A percentile compares a stretch with the other conserved stretches of the same genome.
phyloP scores from a whole-genome alignment of 2,797 vertebrate species.

The Alfaro cultratus region DNA sequence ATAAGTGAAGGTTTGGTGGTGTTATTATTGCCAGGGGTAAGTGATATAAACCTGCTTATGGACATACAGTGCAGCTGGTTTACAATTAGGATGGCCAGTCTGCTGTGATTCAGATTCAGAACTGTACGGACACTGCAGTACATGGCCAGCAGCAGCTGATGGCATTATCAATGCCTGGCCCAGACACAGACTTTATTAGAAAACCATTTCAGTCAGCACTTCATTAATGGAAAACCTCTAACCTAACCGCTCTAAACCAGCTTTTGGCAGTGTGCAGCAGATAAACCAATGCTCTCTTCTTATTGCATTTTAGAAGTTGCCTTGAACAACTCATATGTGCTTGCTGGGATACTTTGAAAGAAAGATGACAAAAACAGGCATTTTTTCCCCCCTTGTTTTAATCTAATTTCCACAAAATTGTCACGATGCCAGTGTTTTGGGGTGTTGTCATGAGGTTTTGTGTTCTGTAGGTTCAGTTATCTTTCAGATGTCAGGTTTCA shows the following conservation, averaged over 20 bases:
- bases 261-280: not conserved
- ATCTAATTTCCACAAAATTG: no score
- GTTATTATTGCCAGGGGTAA: constrained; percentile 57
- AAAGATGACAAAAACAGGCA: no score
- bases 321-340: not conserved
- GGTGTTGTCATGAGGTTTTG: no score
- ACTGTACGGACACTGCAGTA: constrained; percentile 38
- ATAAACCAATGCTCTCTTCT: not conserved
- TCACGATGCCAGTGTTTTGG: no score
- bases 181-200: not conserved
- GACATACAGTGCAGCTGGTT: constrained; percentile 24
- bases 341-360: no score
- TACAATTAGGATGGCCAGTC: constrained; percentile 50
- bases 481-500: no score
- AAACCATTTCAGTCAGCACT: not conserved
- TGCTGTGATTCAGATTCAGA: constrained; percentile 31
- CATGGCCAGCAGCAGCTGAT: constrained; percentile 34
- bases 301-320: not conserved
- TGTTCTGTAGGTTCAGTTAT: no score
- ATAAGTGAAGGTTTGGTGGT: constrained; percentile 54
- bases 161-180: constrained; percentile 18
- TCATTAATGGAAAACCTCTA: not conserved
- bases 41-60: constrained; percentile 30
- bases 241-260: not conserved
- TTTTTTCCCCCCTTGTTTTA: no score